Conservation (phyloP, 2,113 vertebrate genomes). For the Struthidea cinerea region DNA sequence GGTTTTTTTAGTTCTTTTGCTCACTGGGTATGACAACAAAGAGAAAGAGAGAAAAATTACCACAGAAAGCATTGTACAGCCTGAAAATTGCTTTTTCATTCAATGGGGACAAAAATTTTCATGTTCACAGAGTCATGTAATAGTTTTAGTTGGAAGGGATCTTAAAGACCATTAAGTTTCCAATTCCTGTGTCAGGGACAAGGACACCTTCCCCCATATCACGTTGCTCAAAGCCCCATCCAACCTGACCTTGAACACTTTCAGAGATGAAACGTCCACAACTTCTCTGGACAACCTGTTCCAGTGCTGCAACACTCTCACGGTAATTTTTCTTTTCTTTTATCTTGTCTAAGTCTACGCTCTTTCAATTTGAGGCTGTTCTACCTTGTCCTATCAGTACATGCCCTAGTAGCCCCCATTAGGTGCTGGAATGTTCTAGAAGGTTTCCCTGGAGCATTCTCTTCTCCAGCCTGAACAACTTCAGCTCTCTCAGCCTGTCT, state of each 20-base stretch:
- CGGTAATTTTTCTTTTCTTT: neutral
- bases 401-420: rapidly evolving
- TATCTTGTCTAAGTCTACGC: neutral
- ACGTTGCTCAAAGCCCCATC: neutral
- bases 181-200: neutral
- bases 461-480: neutral
- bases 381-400: neutral
- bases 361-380: neutral
- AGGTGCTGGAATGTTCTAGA: neutral
- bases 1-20: neutral
- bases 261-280: neutral
- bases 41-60: neutral
- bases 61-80: neutral
- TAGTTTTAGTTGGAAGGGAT: neutral
- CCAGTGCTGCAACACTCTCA: neutral
- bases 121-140: neutral
- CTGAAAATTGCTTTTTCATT: neutral
- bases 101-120: neutral
- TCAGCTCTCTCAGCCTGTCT: neutral
- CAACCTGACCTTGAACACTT: neutral
- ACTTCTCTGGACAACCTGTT: neutral
- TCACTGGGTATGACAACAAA: neutral
- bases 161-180: neutral
- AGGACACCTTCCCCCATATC: neutral
- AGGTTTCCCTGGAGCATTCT: neutral